Percentiles rank a stretch among this genome's conserved stretches.
Conservation (phyloP, 1,140 invertebrate genomes). For the Eufriesea mexicana region DNA sequence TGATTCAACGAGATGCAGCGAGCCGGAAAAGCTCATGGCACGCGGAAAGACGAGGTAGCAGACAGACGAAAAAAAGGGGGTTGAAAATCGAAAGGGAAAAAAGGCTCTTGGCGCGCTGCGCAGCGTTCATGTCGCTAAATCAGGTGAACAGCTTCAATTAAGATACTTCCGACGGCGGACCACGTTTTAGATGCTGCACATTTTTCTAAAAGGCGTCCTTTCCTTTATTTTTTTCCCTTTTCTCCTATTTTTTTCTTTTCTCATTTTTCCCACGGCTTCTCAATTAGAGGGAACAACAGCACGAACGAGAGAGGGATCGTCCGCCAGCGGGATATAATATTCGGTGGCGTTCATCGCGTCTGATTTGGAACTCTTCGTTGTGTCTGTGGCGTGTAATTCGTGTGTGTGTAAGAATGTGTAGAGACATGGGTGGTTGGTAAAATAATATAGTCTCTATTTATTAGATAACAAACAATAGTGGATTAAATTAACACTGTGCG, state of each 20-base stretch:
- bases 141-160: conserved; percentile 26
- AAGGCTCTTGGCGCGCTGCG: not conserved
- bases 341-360: not conserved
- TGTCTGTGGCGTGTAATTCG: too few relatives aligned
- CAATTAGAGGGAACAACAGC: not conserved
- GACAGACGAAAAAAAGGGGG: not conserved
- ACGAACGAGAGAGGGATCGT: not conserved
- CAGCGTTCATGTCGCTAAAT: conserved; percentile 12
- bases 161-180: not conserved
- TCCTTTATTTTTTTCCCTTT: too few relatives aligned
- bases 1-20: conserved; percentile 1
- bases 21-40: not conserved
- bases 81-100: not conserved
- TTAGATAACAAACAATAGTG: too few relatives aligned
- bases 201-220: not conserved
- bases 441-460: too few relatives aligned
- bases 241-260: too few relatives aligned
- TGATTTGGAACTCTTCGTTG: too few relatives aligned
- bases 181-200: not conserved
- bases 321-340: not conserved
- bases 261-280: not conserved
- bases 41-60: not conserved
- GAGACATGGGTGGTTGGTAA: too few relatives aligned
- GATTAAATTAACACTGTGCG: too few relatives aligned
- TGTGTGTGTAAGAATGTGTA: too few relatives aligned